These are phyloP conservation scores for Platysternon megacephalum DNA, from an alignment of 2,113 vertebrate genomes.

Conservation along the genomic window DNA sequence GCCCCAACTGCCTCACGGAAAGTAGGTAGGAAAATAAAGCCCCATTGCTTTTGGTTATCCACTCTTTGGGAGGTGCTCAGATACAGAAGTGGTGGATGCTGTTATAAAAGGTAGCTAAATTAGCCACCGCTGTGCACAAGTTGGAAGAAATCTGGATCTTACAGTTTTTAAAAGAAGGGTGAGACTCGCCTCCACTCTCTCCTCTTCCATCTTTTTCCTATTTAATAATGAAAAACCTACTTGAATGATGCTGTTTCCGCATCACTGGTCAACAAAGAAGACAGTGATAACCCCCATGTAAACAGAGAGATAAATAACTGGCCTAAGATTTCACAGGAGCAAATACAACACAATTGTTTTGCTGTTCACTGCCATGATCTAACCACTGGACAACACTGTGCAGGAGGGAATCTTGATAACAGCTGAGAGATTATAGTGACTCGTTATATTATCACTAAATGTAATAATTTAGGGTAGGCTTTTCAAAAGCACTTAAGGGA, in stretches of 20 bases:
- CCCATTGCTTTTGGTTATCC: background rate
- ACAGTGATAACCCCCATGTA: background rate
- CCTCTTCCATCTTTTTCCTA: background rate
- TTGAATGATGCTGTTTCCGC: background rate
- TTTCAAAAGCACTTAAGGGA: background rate
- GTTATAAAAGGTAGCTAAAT: background rate
- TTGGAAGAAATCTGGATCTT: background rate
- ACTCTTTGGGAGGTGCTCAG: background rate
- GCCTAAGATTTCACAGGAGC: background rate
- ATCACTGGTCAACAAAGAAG: background rate
- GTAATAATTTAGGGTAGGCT: slow-evolving; percentile 33
- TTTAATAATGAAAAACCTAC: background rate
- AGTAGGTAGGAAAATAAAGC: background rate
- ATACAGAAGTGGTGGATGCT: background rate
- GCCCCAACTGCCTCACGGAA: background rate
- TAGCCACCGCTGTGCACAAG: background rate
- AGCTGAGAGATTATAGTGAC: background rate
- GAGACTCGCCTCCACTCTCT: background rate
- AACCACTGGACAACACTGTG: background rate
- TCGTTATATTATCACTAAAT: slow-evolving; percentile 40
- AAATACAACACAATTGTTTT: background rate
- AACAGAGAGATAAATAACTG: background rate
- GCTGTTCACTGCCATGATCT: background rate
- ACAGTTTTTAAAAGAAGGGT: background rate
- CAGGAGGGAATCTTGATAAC: background rate